Conservation (phyloP, 2,113 vertebrate genomes). For the Scalopus aquaticus region DNA sequence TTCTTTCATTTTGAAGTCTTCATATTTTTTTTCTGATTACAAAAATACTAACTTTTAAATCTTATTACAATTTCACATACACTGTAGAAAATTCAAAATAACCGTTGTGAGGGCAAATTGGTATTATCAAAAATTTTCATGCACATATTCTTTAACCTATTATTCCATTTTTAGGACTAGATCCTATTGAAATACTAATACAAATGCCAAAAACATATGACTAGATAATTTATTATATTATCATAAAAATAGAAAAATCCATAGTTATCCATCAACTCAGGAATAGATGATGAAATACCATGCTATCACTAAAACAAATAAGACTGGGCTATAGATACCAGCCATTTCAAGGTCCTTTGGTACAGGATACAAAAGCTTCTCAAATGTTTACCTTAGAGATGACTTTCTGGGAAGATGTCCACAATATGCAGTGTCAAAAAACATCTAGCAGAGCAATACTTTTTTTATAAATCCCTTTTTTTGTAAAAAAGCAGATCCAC, state of each 20-base stretch:
- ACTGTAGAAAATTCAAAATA: not conserved
- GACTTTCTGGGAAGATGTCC: not conserved
- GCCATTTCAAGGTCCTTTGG: too few relatives aligned
- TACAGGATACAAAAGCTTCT: too few relatives aligned
- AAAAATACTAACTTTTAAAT: not conserved
- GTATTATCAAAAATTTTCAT: slow-evolving; percentile 33
- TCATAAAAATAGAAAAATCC: not conserved
- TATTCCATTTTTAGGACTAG: slow-evolving; percentile 27
- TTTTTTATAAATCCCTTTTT: not conserved
- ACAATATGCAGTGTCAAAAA: not conserved
- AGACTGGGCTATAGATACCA: not conserved
- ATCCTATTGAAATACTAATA: slow-evolving; percentile 45
- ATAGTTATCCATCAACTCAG: not conserved
- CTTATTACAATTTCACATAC: not conserved
- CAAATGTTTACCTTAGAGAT: too few relatives aligned
- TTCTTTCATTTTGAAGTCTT: slow-evolving; percentile 37
- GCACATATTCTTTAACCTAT: not conserved
- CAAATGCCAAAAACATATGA: not conserved
- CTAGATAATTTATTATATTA: not conserved
- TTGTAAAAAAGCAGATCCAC: not conserved
- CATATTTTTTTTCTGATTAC: not conserved
- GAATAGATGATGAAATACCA: slow-evolving; percentile 18
- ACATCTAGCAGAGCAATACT: not conserved
- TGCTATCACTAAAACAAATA: not conserved
- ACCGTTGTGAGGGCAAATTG: not conserved